These are phyloP conservation scores for Manis pentadactyla DNA, from an alignment of 2,797 vertebrate genomes.

Conservation along the genomic window DNA sequence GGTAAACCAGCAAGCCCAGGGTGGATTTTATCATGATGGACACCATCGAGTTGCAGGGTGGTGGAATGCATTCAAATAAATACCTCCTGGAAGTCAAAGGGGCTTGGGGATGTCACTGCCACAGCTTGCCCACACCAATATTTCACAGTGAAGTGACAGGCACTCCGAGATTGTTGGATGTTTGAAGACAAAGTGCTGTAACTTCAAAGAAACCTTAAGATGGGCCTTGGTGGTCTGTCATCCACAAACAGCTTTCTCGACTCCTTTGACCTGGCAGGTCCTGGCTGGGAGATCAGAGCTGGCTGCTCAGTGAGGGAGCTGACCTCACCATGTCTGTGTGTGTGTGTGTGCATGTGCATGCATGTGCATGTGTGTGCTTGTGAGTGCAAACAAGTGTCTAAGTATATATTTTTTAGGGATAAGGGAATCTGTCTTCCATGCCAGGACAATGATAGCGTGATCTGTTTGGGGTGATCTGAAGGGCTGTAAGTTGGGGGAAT, in stretches of 20 bases:
- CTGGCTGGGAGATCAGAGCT: slow-evolving; percentile 15
- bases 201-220: slow-evolving; percentile 34
- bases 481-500: background rate
- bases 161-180: background rate
- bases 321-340: background rate
- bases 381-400: background rate
- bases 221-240: background rate
- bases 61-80: background rate
- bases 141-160: background rate
- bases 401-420: background rate
- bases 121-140: background rate
- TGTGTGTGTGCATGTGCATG: background rate
- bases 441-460: background rate
- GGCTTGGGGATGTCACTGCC: background rate
- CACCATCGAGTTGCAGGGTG: rapidly evolving
- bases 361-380: background rate
- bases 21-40: background rate
- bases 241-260: background rate
- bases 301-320: background rate
- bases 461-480: background rate
- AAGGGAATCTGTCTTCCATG: background rate
- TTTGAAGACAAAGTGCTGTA: background rate
- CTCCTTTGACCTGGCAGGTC: slow-evolving; percentile 10
- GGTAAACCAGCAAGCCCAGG: background rate
- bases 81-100: background rate